A percentile compares a stretch with the other conserved stretches of the same genome.
Conservation (phyloP, 1,140 invertebrate species). For the Ptiloglossa arizonensis region DNA sequence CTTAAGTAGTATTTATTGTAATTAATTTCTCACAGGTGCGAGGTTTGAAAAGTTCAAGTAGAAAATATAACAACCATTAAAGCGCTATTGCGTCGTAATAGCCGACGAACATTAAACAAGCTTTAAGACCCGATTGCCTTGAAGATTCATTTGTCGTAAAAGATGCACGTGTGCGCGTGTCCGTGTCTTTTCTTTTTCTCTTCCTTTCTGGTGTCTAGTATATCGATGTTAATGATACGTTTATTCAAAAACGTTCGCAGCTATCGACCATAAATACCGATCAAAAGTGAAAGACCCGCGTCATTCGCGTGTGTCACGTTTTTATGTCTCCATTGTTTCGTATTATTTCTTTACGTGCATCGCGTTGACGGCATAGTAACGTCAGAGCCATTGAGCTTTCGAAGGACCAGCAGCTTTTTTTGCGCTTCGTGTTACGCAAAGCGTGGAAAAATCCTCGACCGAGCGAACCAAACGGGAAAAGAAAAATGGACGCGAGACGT, state of each 20-base stretch:
- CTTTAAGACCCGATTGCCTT: constrained; percentile 16
- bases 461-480: background rate
- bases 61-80: background rate
- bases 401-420: background rate
- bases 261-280: background rate
- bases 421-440: background rate
- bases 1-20: background rate
- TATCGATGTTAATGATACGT: background rate
- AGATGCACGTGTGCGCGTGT: too few relatives aligned
- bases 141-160: background rate
- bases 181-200: too few relatives aligned
- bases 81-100: constrained; percentile 3
- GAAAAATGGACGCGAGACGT: background rate
- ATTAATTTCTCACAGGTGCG: background rate
- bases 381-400: background rate
- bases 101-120: background rate
- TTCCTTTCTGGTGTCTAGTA: too few relatives aligned
- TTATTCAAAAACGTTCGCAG: background rate
- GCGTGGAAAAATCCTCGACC: background rate
- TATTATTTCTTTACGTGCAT: background rate
- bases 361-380: background rate
- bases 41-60: background rate
- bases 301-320: background rate
- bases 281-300: background rate
- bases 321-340: background rate